Evolutionary conservation across 35 echinoderm and acorn worm genomes (phyloP).

Genomic region (Lytechinus variegatus): DNA sequence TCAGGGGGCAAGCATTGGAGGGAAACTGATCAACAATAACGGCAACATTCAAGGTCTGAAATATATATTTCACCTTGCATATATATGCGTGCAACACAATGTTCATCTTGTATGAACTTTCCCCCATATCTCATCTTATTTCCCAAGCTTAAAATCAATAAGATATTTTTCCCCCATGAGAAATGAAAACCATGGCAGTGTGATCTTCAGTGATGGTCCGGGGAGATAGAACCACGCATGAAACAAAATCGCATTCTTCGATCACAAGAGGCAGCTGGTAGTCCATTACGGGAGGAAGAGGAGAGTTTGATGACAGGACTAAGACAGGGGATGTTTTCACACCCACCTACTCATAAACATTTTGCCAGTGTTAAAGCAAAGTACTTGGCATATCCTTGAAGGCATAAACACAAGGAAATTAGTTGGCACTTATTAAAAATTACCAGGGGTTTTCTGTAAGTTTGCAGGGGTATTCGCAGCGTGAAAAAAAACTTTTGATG

Average conservation of each 20-base stretch:
- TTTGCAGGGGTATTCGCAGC: no score
- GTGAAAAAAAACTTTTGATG: no score
- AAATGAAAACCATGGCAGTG: neutral
- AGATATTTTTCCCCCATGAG: neutral
- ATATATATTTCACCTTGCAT: neutral
- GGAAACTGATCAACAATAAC: neutral
- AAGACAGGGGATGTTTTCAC: neutral
- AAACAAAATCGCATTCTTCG: constrained; percentile 11
- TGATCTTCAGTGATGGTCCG: neutral
- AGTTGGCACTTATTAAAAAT: no score
- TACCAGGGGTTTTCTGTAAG: no score
- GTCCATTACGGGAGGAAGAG: neutral
- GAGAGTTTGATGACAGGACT: neutral
- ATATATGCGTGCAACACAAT: no score
- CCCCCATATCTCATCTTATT: neutral
- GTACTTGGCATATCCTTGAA: no score
- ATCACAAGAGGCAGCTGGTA: neutral
- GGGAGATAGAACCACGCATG: neutral
- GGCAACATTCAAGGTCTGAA: neutral
- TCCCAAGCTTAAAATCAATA: neutral
- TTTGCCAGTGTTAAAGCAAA: no score
- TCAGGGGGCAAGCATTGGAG: no score
- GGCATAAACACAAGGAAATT: no score
- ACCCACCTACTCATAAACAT: no score
- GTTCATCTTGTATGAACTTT: constrained; percentile 4